Evolutionary conservation across 1,140 invertebrate species (phyloP).

Genomic region (Cydia amplana): DNA sequence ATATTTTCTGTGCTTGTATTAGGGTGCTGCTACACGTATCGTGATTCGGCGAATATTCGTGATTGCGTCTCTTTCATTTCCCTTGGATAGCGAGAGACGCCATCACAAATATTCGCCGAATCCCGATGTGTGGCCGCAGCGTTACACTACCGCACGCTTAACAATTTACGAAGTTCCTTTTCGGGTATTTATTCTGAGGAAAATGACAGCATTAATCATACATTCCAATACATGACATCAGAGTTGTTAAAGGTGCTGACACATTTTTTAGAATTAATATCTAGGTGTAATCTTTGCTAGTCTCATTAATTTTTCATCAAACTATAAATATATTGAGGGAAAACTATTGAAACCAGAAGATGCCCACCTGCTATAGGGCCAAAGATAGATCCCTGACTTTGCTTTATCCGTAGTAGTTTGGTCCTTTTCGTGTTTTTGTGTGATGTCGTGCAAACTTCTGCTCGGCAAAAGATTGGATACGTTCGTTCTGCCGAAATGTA

Average conservation of each 20-base stretch:
- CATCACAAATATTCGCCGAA: too few relatives aligned
- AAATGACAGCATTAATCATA: constrained; percentile 35
- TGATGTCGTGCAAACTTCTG: constrained; percentile 19
- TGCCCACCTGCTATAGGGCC: constrained; percentile 6
- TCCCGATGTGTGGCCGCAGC: too few relatives aligned
- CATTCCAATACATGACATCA: constrained; percentile 39
- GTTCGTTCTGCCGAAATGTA: constrained; percentile 6
- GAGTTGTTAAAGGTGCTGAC: constrained; percentile 36
- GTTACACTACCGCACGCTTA: not conserved
- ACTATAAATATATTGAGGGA: not conserved
- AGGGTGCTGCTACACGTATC: too few relatives aligned
- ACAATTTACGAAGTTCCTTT: constrained; percentile 20
- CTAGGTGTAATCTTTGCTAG: constrained; percentile 29
- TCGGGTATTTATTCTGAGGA: constrained; percentile 37
- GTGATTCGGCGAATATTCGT: too few relatives aligned
- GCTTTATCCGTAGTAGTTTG: not conserved
- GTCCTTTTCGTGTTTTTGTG: constrained; percentile 8
- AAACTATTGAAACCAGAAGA: not conserved
- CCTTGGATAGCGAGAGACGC: too few relatives aligned
- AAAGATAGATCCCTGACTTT: constrained; percentile 23
- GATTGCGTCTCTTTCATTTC: too few relatives aligned
- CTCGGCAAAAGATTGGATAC: constrained; percentile 5
- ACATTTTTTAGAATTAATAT: constrained; percentile 38
- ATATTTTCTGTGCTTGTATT: not conserved
- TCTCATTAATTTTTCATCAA: not conserved